Evolutionary conservation across 2,888 invertebrate species (phyloP).

Genomic region (Caenorhabditis sinica): DNA sequence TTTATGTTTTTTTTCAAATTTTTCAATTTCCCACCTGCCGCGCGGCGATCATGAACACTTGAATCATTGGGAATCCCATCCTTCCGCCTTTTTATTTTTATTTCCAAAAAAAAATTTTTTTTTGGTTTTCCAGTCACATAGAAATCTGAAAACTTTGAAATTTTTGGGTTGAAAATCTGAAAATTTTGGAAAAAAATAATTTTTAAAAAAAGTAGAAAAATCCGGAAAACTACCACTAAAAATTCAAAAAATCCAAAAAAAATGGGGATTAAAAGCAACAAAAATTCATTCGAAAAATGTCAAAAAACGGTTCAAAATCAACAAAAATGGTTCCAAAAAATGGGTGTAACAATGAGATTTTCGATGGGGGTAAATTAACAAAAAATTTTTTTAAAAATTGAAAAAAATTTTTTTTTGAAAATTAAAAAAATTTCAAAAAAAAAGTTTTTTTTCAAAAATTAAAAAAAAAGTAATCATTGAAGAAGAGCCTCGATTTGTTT

Average conservation of each 20-base stretch:
- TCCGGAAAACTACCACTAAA: not conserved
- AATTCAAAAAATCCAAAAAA: not conserved
- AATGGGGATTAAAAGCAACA: not conserved
- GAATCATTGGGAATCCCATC: conserved; percentile 83
- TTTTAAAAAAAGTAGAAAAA: not conserved
- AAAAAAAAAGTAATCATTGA: conserved; percentile 2
- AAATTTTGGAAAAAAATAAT: not conserved
- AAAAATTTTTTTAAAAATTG: not conserved
- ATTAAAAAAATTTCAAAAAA: not conserved
- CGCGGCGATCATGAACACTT: conserved; percentile 82
- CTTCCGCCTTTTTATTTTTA: conserved; percentile 26
- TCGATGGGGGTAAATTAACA: not conserved
- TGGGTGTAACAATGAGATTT: not conserved
- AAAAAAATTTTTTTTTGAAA: not conserved
- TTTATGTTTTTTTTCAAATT: not conserved
- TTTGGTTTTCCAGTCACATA: conserved; percentile 36
- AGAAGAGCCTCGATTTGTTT: conserved; percentile 53
- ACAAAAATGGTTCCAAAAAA: conserved; percentile 7
- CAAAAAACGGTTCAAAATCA: conserved; percentile 11
- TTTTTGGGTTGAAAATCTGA: not conserved
- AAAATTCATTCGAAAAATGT: not conserved
- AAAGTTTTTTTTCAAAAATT: not conserved
- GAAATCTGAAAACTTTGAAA: conserved; percentile 43
- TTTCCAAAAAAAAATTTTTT: not conserved
- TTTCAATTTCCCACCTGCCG: conserved; percentile 72